These are phyloP conservation scores for Limnephilus auricula DNA, from an alignment of 2,888 invertebrate species.

Conservation along the genomic window DNA sequence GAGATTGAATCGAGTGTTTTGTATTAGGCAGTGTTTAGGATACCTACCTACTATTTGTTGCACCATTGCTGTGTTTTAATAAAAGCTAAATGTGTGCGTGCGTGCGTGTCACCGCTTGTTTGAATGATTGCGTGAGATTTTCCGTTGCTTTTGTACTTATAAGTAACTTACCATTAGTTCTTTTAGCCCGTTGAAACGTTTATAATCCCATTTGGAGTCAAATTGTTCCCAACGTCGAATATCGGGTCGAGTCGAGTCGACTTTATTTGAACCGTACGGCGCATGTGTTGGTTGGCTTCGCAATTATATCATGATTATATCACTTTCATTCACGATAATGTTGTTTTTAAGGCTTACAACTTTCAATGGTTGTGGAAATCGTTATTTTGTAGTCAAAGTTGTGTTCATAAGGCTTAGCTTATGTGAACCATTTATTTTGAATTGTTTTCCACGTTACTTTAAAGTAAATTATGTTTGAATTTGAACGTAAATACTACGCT, in stretches of 20 bases:
- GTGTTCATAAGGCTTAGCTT: neutral
- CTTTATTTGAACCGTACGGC: neutral
- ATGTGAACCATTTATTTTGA: neutral
- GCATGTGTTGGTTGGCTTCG: neutral
- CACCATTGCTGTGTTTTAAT: constrained; percentile 17
- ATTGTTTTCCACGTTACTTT: neutral
- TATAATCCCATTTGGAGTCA: constrained; percentile 60
- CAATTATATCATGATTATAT: neutral
- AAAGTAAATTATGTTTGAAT: neutral
- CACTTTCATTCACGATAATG: neutral
- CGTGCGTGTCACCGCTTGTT: constrained; percentile 14
- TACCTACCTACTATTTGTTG: neutral
- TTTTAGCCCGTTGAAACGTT: constrained; percentile 43
- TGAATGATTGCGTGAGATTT: constrained; percentile 49
- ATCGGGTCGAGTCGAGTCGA: neutral
- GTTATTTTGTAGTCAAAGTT: neutral
- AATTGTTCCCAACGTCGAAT: constrained; percentile 48
- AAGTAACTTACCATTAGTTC: constrained; percentile 41
- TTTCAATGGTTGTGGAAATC: neutral
- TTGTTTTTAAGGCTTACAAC: neutral
- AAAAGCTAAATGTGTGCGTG: constrained; percentile 24
- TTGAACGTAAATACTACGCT: neutral
- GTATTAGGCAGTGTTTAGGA: neutral
- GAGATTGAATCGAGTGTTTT: neutral
- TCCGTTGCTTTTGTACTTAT: constrained; percentile 35